Evolutionary conservation across 2,888 invertebrate species (phyloP), one percentile per base, ranked within the genome.

Genomic region (Coelinius sp.): DNA sequence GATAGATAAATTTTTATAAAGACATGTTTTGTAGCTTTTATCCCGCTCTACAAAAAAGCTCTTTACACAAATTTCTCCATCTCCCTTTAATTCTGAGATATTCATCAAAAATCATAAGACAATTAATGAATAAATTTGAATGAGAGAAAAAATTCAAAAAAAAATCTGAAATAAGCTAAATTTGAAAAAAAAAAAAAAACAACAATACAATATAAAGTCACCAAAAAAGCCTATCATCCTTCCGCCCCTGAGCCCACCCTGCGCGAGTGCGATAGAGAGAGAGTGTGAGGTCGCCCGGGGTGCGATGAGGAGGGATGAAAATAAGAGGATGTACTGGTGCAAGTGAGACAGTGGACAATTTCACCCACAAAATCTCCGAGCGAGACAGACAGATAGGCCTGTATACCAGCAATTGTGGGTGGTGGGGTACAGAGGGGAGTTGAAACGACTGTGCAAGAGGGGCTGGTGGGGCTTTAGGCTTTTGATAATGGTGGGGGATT

Each of bases 211-310:
- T 20, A 17, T 17, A 4, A 20, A 17, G 17, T 20, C 24, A 3
- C n/a, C 53, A 25, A 12, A 8, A 3, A 7, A n/a, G n/a, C 24
- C 20, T 22, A 4, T 8, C n/a, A 12, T 22, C 24, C 53, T 24
- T 27, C 25, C 14, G 10, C 17, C 25, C 59, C 59, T 20, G 17
- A 20, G 17, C 17, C 59, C 17, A 14, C 14, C 56, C 59, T 59
- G 59, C 52, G 17, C n/a, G 59, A 38, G 49, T 46, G n/a, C 65
- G 49, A 59, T 10, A 27, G 59, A 76, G 72, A 70, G 63, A 31
- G 75, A 74, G 76, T 46, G 76, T 71, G 73, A 71, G 62, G 59
- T 68, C 65, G 44, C 62, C 68, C 41, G 70, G 70, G 59, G 56
- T 64, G 64, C 67, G 73, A 56, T 68, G 59, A 31, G 27, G 20